phyloP scores from a whole-genome alignment of 2,797 vertebrate species.

The Pachyuromys duprasi region DNA sequence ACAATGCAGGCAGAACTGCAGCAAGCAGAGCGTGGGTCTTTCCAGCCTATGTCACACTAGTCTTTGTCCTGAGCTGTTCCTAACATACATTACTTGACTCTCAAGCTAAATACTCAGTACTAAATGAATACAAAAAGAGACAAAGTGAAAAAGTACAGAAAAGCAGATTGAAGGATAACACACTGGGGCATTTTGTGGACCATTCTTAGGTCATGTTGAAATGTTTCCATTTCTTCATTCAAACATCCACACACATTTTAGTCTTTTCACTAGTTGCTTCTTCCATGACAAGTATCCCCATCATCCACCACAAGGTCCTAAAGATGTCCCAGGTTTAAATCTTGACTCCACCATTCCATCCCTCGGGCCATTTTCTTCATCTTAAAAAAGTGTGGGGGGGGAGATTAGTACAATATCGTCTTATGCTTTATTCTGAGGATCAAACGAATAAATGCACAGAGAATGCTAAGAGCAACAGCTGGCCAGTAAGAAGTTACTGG shows the following conservation, averaged over 20 bases:
- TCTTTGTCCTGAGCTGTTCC: too few species aligned
- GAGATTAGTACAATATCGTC: background rate
- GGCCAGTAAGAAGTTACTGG: background rate
- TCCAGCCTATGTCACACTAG: too few species aligned
- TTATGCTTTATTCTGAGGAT: constrained; percentile 1
- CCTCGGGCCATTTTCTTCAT: constrained; percentile 22
- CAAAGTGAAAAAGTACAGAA: background rate
- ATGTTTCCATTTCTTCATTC: background rate
- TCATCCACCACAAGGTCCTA: background rate
- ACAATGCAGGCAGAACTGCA: too few species aligned
- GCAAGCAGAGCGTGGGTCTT: too few species aligned
- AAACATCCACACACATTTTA: background rate
- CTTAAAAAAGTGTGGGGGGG: background rate
- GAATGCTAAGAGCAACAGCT: background rate
- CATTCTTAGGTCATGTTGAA: background rate
- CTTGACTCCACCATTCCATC: background rate
- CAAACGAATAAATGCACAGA: background rate
- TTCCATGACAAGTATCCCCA: accelerated
- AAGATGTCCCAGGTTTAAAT: background rate
- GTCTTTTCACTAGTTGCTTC: background rate
- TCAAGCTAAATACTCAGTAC: background rate
- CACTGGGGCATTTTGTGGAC: background rate
- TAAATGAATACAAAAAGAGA: background rate
- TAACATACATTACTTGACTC: background rate
- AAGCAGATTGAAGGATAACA: too few species aligned